phyloP scores from a whole-genome alignment of 2,797 vertebrate genomes.

The Anguilla pacifica region DNA sequence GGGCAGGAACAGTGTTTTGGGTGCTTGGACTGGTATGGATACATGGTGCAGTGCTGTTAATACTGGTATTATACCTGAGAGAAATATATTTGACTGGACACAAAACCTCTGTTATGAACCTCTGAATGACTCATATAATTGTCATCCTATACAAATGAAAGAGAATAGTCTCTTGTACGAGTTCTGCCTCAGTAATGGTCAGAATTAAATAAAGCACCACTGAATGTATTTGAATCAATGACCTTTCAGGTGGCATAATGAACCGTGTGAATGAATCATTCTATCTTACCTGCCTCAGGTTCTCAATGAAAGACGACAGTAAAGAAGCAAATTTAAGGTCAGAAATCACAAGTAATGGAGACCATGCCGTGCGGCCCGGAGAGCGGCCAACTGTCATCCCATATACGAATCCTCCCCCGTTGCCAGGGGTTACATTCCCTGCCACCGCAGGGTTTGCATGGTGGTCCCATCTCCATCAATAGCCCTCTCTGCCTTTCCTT shows the following conservation, averaged over 20 bases:
- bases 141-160: neutral
- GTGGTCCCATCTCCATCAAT: no score
- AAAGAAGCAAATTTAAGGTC: neutral
- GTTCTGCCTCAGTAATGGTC: neutral
- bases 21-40: no score
- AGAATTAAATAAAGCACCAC: neutral
- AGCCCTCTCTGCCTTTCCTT: no score
- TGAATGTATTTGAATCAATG: neutral
- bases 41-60: no score
- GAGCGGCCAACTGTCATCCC: no score
- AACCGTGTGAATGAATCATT: neutral
- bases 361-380: no score
- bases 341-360: neutral
- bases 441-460: no score
- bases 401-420: no score
- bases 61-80: neutral
- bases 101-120: neutral
- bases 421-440: no score
- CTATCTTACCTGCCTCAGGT: neutral
- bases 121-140: neutral
- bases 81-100: neutral
- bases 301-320: neutral
- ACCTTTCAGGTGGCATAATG: slow-evolving; percentile 2
- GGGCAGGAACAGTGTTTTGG: no score
- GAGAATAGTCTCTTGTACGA: neutral